These are phyloP conservation scores for Philopedon plagiatum DNA, from an alignment of 2,888 invertebrate species.

Conservation along the genomic window DNA sequence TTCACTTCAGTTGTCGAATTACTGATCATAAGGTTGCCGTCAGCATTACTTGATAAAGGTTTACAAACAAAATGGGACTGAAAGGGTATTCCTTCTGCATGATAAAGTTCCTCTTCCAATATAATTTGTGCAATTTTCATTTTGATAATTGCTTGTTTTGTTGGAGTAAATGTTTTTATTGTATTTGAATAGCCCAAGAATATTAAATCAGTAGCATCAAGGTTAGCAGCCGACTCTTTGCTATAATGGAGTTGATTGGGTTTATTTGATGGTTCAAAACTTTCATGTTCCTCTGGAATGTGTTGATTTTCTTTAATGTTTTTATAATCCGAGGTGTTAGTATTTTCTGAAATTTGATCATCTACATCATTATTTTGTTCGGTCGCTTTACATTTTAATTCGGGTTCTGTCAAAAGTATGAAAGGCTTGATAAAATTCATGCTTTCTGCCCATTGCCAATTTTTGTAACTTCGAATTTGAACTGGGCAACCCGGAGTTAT, in stretches of 20 bases:
- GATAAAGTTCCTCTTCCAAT: conserved; percentile 3
- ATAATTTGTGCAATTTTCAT: conserved; percentile 14
- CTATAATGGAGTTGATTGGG: not conserved
- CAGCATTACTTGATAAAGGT: not conserved
- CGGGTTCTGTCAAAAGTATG: not conserved
- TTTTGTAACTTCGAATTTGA: not conserved
- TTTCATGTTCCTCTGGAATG: not conserved
- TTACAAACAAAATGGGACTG: not conserved
- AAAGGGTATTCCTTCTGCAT: conserved; percentile 3
- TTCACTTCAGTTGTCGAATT: not conserved
- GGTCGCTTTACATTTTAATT: too few species aligned
- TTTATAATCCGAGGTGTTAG: not conserved
- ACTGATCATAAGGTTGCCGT: too few species aligned
- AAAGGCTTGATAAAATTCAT: not conserved
- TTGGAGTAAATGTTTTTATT: not conserved
- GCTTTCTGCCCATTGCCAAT: conserved; percentile 11
- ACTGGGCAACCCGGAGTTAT: too few species aligned
- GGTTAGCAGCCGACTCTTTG: not conserved
- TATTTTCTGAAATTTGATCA: not conserved
- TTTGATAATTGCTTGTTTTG: conserved; percentile 5
- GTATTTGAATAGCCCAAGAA: conserved; percentile 1
- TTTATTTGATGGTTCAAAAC: not conserved
- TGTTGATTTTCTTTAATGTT: not conserved
- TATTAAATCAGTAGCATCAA: not conserved
- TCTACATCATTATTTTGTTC: not conserved